Base-by-base conservation (phyloP, 2,888 invertebrate genomes). In the Rhaphigaster nebulosa region DNA sequence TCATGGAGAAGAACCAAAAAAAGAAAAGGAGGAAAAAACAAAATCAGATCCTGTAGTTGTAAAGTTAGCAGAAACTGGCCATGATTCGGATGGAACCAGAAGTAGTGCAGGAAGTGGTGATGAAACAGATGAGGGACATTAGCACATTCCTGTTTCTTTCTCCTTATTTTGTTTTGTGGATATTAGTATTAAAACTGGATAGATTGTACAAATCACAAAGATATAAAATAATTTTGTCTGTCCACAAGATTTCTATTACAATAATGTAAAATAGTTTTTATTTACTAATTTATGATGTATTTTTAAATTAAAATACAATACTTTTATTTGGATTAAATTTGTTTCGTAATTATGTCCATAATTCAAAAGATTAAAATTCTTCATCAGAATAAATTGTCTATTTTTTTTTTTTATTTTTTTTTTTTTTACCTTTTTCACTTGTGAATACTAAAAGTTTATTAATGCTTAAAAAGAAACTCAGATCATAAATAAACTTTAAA, bases 1-100 rank as follows among this genome's bases (percentile, higher is more conserved):
- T 92, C 96, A 95, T 88, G 93, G 93, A 0, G 93, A 94, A 70
- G 91, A 90, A 38, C 90, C 89, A 41, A 91, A 88, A 26, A 90
- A 91, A 76, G 90, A 70, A 70, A 87, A 89, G 84, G 90, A 90
- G 38, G 70, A 89, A 38, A 87, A 91, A 88, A 70, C 91, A 87
- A 87, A 90, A 84, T n/a, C 87, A 18, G 88, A 89, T 26, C 60
- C 23, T 26, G 65, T 29, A n/a, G 65, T 60, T 60, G 80, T 8
- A 52, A 41, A 34, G 45, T 41, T 26, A 29, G 87, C 56, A 6
- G 65, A 38, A 41, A 60, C 89, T 38, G 70, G 80, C 41, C 54
- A 34, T 29, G 92, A 92, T 45, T 91, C 92, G 12, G 92, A 92
- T 89, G 92, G 92, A 60, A 92, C 92, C 20, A 87, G 92, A 50